Evolutionary conservation across 1,140 invertebrate species (phyloP), one percentile per base, ranked within the genome.

Genomic region (Tetramorium simillimum): DNA sequence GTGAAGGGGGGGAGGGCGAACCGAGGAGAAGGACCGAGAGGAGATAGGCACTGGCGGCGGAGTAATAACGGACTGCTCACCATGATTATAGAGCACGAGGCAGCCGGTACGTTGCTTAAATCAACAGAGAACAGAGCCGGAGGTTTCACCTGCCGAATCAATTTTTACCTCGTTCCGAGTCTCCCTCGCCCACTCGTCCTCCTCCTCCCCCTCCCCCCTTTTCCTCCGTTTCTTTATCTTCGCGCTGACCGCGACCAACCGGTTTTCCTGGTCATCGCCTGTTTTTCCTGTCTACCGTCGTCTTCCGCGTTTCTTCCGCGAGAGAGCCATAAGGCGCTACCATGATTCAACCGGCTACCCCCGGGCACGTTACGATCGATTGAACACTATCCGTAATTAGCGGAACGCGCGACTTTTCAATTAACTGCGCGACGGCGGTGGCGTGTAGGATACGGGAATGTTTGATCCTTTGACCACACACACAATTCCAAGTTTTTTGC

Each of bases 61-160:
- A 90, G 91, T 92, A 92, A 92, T 92, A 91, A 92, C 90, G 91
- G 91, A 91, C 88, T 92, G 86, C 85, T 90, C 88, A 86, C 78
- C 89, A 91, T 92, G 91, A 92, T 92, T 92, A 92, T 92, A 92
- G 91, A 91, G 91, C 91, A 89, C 91, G 86, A 86, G 86, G 88
- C 88, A 86, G 90, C 89, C 88, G 90, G 91, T 92, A 92, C 90
- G 91, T 91, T 92, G 91, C 91, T 92, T 92, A 91, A 92, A 92
- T 92, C 91, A 92, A 92, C 91, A 92, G 91, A 92, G 91, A 92
- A 90, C 90, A 90, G 90, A 92, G 88, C 91, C 88, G 88, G 88
- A 91, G 91, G 89, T 92, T 92, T 92, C 91, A 92, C 91, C 91
- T 92, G 91, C 91, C 90, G 91, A 92, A 92, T 92, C 91, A 90